Conservation (phyloP, 2,888 invertebrate genomes). For the Polydrusus pterygomalis region DNA sequence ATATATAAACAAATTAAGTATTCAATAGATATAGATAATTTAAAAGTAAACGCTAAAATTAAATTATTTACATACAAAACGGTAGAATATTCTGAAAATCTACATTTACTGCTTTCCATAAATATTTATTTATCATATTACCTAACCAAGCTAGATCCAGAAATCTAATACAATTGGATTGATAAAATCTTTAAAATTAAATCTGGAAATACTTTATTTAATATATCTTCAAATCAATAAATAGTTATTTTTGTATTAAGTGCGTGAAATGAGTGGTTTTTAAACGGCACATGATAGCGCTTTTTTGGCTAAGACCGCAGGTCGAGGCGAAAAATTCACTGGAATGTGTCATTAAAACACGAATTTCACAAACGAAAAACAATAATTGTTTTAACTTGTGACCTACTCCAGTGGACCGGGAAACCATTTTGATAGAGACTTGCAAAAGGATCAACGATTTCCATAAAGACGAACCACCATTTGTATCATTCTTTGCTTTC, state of each 20-base stretch:
- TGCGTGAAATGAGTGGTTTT: too few species aligned
- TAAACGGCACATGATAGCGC: too few species aligned
- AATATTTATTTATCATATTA: slow-evolving; percentile 11
- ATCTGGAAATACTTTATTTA: neutral
- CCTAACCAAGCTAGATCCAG: neutral
- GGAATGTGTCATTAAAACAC: too few species aligned
- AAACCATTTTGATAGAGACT: neutral
- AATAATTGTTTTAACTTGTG: neutral
- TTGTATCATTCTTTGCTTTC: neutral
- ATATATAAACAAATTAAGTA: neutral
- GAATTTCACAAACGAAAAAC: too few species aligned
- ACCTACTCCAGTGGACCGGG: neutral
- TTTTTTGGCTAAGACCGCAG: too few species aligned
- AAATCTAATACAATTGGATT: neutral
- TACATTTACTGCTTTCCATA: neutral
- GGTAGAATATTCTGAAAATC: neutral
- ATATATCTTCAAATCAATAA: neutral
- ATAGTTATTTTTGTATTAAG: too few species aligned
- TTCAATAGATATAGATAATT: neutral
- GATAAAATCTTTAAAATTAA: neutral
- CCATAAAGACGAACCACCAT: neutral
- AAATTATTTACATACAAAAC: neutral
- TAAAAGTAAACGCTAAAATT: neutral
- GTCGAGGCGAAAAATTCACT: too few species aligned
- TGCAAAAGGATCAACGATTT: neutral